Evolutionary conservation across 1,140 invertebrate species (phyloP).

Genomic region (Trinorchestia longiramus): DNA sequence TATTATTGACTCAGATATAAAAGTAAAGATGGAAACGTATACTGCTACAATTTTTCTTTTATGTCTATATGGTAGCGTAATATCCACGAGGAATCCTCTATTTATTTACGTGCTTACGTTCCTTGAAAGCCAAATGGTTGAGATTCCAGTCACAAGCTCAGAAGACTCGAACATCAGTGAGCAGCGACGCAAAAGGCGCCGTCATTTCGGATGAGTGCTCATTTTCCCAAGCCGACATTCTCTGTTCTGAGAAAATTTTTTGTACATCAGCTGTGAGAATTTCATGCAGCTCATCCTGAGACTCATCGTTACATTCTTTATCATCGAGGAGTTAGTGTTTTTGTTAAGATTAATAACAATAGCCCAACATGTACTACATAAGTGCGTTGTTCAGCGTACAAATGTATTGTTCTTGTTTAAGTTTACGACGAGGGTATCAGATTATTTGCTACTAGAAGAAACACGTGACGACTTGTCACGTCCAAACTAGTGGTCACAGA

Average conservation of each 20-base stretch:
- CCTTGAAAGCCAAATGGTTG: background rate
- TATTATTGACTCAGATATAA: background rate
- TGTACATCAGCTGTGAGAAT: background rate
- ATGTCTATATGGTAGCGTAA: background rate
- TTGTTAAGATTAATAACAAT: no score
- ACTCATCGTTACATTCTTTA: background rate
- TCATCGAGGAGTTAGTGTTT: background rate
- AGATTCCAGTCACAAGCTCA: background rate
- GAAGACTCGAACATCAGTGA: background rate
- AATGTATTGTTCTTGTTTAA: background rate
- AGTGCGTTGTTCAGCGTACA: background rate
- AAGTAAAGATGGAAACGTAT: background rate
- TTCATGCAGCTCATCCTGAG: background rate
- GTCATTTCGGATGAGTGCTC: background rate
- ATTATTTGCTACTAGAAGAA: background rate
- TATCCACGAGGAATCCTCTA: background rate
- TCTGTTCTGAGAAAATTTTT: background rate
- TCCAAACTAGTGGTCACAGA: background rate
- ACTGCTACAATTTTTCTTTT: background rate
- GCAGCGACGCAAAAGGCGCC: background rate
- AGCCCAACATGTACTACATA: no score
- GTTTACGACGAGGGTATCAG: background rate
- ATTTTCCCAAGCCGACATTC: background rate
- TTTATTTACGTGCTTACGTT: background rate
- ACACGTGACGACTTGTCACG: background rate